These are phyloP conservation scores for Adelosebastes latens DNA, from an alignment of 2,797 vertebrate species.

Conservation along the genomic window DNA sequence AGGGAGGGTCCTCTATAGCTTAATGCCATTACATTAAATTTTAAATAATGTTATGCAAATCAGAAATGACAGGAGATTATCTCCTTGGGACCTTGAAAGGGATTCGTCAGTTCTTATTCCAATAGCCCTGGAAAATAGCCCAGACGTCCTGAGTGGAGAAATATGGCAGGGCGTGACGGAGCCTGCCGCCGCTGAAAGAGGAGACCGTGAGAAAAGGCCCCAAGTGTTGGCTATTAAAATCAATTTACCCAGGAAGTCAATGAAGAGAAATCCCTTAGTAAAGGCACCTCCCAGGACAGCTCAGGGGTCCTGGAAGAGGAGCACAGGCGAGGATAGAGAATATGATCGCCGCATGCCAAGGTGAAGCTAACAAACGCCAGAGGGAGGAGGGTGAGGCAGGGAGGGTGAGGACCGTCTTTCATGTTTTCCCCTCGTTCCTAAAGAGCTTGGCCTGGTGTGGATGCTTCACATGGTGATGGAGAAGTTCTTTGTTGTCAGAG, in stretches of 20 bases:
- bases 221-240: slow-evolving; percentile 83
- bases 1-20: slow-evolving; percentile 74
- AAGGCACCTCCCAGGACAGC: slow-evolving; percentile 70
- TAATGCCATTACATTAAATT: slow-evolving; percentile 85
- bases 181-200: slow-evolving; percentile 71
- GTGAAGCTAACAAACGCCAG: slow-evolving; percentile 60
- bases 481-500: slow-evolving; percentile 18
- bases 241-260: slow-evolving; percentile 79
- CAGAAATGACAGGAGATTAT: slow-evolving; percentile 85
- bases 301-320: slow-evolving; percentile 65
- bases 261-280: slow-evolving; percentile 70
- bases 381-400: slow-evolving; percentile 8
- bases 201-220: slow-evolving; percentile 74
- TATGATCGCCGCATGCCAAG: slow-evolving; percentile 55
- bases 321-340: slow-evolving; percentile 33
- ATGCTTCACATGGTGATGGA: slow-evolving; percentile 9
- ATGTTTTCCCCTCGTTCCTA: slow-evolving; percentile 38
- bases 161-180: slow-evolving; percentile 80
- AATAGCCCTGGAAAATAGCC: slow-evolving; percentile 81
- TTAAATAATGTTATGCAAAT: slow-evolving; percentile 87
- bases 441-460: slow-evolving; percentile 24
- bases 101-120: slow-evolving; percentile 83
- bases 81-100: slow-evolving; percentile 82
- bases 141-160: slow-evolving; percentile 76
- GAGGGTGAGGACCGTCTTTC: slow-evolving; percentile 45